Conservation (phyloP, 2,797 vertebrate genomes). For the Etheostoma perlongum region DNA sequence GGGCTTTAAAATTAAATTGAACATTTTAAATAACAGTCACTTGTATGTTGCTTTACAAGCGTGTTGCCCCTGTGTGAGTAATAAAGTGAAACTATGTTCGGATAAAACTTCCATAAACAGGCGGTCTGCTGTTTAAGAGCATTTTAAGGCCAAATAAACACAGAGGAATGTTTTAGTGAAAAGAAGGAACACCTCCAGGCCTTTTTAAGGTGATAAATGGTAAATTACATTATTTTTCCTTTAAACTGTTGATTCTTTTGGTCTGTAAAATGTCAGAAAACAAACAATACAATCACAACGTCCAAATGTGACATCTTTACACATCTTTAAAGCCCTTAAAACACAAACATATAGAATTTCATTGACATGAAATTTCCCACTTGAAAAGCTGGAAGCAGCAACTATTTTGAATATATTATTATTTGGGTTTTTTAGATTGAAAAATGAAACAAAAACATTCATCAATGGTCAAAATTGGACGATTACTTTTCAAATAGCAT, state of each 20-base stretch:
- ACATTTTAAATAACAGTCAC: background rate
- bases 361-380: background rate
- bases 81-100: background rate
- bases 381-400: background rate
- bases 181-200: background rate
- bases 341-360: background rate
- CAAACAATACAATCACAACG: background rate
- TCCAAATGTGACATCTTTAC: background rate
- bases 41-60: no score
- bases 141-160: conserved; percentile 9
- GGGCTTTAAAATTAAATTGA: background rate
- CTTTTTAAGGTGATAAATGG: background rate
- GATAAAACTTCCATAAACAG: conserved; percentile 10
- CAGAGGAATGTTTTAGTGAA: background rate
- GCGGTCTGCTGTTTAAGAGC: background rate
- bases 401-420: no score
- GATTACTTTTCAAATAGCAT: background rate
- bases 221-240: background rate
- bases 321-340: background rate
- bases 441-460: background rate
- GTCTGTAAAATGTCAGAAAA: background rate
- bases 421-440: background rate
- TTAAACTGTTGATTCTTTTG: background rate
- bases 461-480: no score
- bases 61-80: conserved; percentile 23